Conservation (phyloP, 2,113 vertebrate genomes). For the Zapus hudsonius region DNA sequence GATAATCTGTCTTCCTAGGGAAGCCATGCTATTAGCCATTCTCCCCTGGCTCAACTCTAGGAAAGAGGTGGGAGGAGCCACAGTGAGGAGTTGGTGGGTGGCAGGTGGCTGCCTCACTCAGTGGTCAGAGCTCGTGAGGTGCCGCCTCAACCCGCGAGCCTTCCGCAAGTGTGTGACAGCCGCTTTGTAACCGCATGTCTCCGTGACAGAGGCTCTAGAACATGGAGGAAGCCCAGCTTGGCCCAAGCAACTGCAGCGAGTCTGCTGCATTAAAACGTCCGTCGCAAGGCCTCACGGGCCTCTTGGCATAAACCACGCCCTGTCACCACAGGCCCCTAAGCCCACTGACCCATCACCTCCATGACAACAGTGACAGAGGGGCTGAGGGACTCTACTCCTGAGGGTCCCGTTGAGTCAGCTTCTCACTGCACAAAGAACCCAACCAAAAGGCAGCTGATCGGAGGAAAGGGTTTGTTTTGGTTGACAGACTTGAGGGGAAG, state of each 20-base stretch:
- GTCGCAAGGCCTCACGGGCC: neutral
- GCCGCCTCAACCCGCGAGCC: neutral
- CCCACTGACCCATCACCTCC: no score
- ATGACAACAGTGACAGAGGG: neutral
- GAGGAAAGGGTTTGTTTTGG: no score
- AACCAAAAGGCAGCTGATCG: no score
- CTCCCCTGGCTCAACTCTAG: no score
- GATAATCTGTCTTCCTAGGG: no score
- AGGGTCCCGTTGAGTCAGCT: no score
- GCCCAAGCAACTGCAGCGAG: neutral
- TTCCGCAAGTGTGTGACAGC: no score
- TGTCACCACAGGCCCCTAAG: no score
- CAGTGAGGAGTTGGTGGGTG: rapidly evolving
- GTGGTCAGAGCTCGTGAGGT: neutral
- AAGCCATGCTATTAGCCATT: neutral
- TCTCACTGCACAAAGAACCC: no score
- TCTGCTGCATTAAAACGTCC: neutral
- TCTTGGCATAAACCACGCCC: no score
- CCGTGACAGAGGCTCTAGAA: neutral
- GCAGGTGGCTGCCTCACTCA: neutral
- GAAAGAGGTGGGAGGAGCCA: neutral
- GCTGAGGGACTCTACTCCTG: no score
- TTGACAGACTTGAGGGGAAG: no score
- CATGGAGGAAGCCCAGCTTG: neutral
- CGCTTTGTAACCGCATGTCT: neutral